Evolutionary conservation across 30 jellyfish, hydroid and myxozoan genomes (phyloP), one percentile per base, ranked within the genome.

Genomic region (Mastigias papua): DNA sequence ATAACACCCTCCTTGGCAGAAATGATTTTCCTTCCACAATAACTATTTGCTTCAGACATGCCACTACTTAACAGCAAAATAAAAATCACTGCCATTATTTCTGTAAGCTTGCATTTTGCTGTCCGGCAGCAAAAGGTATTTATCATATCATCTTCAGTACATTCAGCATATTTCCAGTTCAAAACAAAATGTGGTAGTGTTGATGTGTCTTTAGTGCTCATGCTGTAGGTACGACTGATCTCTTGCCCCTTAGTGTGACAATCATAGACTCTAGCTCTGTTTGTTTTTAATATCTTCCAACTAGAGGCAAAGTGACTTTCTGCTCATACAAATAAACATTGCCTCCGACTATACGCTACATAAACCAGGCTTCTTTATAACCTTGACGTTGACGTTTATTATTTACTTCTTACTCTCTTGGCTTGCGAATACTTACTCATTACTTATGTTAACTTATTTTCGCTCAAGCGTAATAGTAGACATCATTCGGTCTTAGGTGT

Each of bases 1-100:
- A 90, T 76, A 9, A 49, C 76, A 7, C 97, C 97, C 35, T 63
- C 42, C 74, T 6, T 26, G 8, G 5, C 42, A 63, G 74, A 19
- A 7, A 63, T 26, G 1, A 63, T 63, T n/a, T 23, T 63, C 37
- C 74, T 63, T 63, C 74, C 74, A 63, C 74, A 63, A 27, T 1
- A 63, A 11, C 10, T 63, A 63, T 63, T 25, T 7, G 74, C 74
- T 23, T 4, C 9, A 35, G 74, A 63, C 1, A 63, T 58, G 11
- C 70, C 74, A 63, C 42, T 27, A 27, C 20, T 3, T 42, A 23
- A 63, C 5, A 63, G 35, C 8, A 25, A 23, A 25, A 63, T 63
- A 11, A 27, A n/a, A 1, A 63, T 1, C 19, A 63, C 21, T 1
- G 26, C 74, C 37, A 63, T 35, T 19, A 63, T 63, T 7, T 63